Base-by-base conservation (phyloP, 2,888 invertebrate species). In the Lepidochitona cinerea region DNA sequence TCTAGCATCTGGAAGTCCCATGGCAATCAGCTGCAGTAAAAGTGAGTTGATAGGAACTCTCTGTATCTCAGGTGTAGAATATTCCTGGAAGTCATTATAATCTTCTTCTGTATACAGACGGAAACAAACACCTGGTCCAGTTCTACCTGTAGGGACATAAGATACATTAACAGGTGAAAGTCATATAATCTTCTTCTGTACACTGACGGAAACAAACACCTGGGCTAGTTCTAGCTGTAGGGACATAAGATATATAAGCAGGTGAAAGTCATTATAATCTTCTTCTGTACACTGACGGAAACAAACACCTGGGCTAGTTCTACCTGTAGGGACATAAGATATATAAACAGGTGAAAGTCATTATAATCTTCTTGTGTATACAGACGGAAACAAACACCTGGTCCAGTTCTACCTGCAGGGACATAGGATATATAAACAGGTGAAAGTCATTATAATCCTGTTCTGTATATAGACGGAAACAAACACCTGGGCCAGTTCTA, bases 41-140 rank as follows among this genome's bases (percentile, higher is more conserved):
- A 99, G 92, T 0, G 97, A 96, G 79, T 99, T 97, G 12, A 99
- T 92, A 0, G 98, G 97, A 0, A 99, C 98, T 68, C 98, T 93
- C 83, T 96, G 96, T 37, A 99, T 95, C 92, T 98, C 98, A 0
- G 98, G 97, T 0, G 96, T 95, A 1, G 97, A 95, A 90, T 95
- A 98, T 5, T 94, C 92, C 76, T 95, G 95, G 90, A 97, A 94
- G 1, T 93, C 93, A 0, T 93, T 91, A 87, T 94, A 96, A 83
- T 97, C 96, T 78, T 95, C 93, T 86, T 96, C 96, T 0, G 95
- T 94, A 91, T 91, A 92, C 41, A 92, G 85, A 14, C 99, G 94
- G 90, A 94, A 99, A 89, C 98, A 99, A 2, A 96, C 95, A 1
- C 99, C 99, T 0, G 99, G 98, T 2, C 99, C 96, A 88, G 92